Evolutionary conservation across 2,797 vertebrate genomes (phyloP).

Genomic region (Tinamus major): DNA sequence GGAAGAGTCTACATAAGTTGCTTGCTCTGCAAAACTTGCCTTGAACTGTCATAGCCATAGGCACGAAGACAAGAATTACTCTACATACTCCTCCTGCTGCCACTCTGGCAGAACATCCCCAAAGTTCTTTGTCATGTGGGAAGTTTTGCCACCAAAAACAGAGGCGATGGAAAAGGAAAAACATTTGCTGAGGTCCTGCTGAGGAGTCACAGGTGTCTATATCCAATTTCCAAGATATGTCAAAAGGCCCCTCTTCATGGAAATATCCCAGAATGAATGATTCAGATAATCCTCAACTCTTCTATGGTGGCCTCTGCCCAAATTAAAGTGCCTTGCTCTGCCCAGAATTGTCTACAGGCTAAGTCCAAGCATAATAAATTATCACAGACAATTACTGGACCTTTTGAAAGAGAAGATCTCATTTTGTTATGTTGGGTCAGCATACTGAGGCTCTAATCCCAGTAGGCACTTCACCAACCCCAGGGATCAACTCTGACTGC

Average conservation of each 20-base stretch:
- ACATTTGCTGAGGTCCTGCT: neutral
- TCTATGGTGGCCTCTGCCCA: neutral
- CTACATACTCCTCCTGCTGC: neutral
- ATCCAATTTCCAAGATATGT: neutral
- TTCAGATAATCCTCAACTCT: neutral
- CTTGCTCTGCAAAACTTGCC: neutral
- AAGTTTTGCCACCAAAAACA: neutral
- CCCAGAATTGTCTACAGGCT: neutral
- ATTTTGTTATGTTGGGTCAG: neutral
- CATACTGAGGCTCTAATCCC: neutral
- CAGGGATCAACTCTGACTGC: neutral
- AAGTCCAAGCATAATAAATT: neutral
- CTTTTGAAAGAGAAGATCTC: neutral
- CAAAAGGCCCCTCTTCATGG: neutral
- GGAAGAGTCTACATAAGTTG: neutral
- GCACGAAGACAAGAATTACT: no score
- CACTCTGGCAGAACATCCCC: neutral
- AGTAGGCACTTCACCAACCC: neutral
- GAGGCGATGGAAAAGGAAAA: neutral
- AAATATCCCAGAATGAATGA: neutral
- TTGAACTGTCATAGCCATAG: neutral
- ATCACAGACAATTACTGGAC: neutral
- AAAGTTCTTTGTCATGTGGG: neutral
- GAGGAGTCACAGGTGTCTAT: neutral
- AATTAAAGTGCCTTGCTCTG: neutral